These are phyloP conservation scores for Cottoperca gobio DNA, from an alignment of 2,797 vertebrate species.

Conservation along the genomic window DNA sequence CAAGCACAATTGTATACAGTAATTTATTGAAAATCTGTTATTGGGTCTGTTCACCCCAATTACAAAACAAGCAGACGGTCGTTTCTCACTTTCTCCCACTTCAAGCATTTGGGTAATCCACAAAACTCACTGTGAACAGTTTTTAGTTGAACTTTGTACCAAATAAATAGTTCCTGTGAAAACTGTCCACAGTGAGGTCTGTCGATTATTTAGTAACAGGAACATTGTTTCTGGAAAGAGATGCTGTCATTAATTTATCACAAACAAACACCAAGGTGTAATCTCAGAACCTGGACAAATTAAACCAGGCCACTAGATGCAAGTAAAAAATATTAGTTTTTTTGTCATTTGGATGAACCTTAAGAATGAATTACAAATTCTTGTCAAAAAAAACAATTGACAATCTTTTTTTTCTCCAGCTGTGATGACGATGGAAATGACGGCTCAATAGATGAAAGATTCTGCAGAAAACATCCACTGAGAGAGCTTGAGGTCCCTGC, in stretches of 20 bases:
- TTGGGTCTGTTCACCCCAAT: not conserved
- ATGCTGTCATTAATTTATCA: not conserved
- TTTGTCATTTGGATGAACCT: not conserved
- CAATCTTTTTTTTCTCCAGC: constrained; percentile 21
- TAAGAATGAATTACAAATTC: constrained; percentile 6
- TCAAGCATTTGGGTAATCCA: not conserved
- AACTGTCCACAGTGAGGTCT: not conserved
- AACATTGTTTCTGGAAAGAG: not conserved
- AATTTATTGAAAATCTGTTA: not conserved
- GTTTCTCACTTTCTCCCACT: not conserved
- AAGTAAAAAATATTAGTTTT: not conserved
- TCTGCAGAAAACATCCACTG: constrained; percentile 28
- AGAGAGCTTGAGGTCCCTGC: constrained; percentile 30
- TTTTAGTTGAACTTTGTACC: not conserved
- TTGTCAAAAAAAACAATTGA: not conserved
- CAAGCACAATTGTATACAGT: not conserved
- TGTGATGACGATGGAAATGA: constrained; percentile 36
- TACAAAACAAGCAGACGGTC: not conserved
- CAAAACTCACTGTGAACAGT: not conserved
- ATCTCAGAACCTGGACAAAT: not conserved
- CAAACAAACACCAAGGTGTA: not conserved
- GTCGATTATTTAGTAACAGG: not conserved
- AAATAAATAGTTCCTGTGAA: not conserved
- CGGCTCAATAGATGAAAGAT: constrained; percentile 10
- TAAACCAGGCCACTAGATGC: not conserved